Evolutionary conservation across 2,888 invertebrate genomes (phyloP), one percentile per base, ranked within the genome.

Genomic region (Mylabris sibirica): DNA sequence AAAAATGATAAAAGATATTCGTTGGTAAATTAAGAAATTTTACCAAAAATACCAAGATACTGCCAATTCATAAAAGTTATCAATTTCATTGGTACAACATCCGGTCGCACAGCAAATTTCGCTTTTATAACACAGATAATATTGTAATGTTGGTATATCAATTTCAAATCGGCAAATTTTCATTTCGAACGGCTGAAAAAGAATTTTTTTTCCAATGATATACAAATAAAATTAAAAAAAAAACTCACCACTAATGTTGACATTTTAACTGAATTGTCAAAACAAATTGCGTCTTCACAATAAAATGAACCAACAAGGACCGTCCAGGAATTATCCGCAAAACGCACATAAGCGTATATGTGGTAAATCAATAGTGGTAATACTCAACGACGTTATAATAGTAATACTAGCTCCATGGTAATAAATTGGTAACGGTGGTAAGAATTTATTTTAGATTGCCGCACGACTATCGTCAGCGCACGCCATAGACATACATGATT

Each of bases 291-390:
- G 30, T 3, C 30, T 6, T 30, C 5, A 30, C 30, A 30, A 30
- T 8, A 30, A 8, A n/a, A 30, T 26, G n/a, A 9, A 12, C 30
- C 60, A 17, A 30, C 9, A 17, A 3, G 9, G 8, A 60, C 8
- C 60, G 5, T 3, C 8, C 3, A 9, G 41, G 26, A 63, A 38
- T 60, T 66, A 59, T 60, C 59, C 63, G 63, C 63, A 60, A 49
- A 2, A 2, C 24, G 41, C 17, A n/a, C n/a, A 3, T 17, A 44
- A 17, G 20, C 30, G 64, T 35, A 35, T 60, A n/a, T n/a, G n/a
- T n/a, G n/a, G n/a, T n/a, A n/a, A n/a, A n/a, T n/a, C n/a, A n/a
- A n/a, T n/a, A n/a, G n/a, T n/a, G n/a, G n/a, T n/a, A n/a, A n/a
- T n/a, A n/a, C n/a, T n/a, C n/a, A n/a, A n/a, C n/a, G n/a, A n/a